These are phyloP conservation scores for Bubalus kerabau DNA, from an alignment of 2,113 vertebrate species.

Conservation along the genomic window DNA sequence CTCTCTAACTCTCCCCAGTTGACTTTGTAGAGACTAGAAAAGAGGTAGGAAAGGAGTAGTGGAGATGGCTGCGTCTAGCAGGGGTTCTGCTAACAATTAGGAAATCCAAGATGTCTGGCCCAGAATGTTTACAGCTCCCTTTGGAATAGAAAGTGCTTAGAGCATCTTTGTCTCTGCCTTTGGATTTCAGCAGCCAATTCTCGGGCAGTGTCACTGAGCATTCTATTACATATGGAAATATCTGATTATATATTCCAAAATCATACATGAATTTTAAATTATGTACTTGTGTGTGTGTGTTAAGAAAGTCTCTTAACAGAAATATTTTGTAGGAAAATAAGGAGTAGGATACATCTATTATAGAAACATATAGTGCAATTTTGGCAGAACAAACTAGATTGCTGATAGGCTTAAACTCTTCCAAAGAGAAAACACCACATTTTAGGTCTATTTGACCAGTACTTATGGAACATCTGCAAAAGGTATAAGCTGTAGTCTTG, in stretches of 20 bases:
- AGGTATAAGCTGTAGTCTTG: neutral
- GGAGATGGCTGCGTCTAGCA: neutral
- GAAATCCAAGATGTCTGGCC: neutral
- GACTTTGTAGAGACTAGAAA: neutral
- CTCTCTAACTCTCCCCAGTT: neutral
- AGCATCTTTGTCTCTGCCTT: neutral
- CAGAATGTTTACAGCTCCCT: neutral
- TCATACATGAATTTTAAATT: neutral
- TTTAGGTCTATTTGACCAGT: neutral
- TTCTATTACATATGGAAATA: neutral
- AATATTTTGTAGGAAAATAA: neutral
- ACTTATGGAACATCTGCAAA: neutral
- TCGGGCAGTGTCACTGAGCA: neutral
- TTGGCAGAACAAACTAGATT: neutral
- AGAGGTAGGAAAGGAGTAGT: neutral
- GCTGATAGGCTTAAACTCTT: neutral
- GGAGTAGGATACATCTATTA: neutral
- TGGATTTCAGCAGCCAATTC: neutral
- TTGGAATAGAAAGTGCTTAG: neutral
- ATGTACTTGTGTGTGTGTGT: neutral
- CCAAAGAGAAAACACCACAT: neutral
- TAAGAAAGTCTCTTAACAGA: neutral
- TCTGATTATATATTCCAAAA: neutral
- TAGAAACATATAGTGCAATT: neutral
- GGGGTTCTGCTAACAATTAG: neutral